Conservation (phyloP, 2,797 vertebrate genomes). For the Knipowitschia caucasica region DNA sequence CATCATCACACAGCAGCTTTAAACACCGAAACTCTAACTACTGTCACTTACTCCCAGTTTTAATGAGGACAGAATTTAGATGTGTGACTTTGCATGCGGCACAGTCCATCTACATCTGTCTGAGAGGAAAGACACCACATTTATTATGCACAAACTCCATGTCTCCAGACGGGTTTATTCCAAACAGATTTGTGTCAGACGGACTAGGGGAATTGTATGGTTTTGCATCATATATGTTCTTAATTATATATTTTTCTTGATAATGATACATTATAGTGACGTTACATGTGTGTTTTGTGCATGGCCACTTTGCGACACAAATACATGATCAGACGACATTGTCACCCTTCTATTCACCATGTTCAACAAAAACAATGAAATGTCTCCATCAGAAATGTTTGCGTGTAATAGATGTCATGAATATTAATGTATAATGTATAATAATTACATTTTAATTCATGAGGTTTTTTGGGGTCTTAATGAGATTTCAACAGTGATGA, state of each 20-base stretch:
- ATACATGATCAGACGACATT: too few relatives aligned
- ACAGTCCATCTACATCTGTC: slow-evolving; percentile 8
- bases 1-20: slow-evolving; percentile 10
- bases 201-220: background rate
- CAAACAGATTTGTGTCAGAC: background rate
- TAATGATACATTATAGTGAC: background rate
- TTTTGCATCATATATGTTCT: background rate
- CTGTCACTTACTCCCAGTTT: slow-evolving; percentile 28
- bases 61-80: slow-evolving; percentile 34
- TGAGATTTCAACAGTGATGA: background rate
- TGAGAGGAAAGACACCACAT: background rate
- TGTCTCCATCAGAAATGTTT: too few relatives aligned
- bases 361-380: too few relatives aligned
- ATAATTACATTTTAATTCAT: background rate
- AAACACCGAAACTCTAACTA: slow-evolving; percentile 26
- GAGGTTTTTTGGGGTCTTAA: background rate
- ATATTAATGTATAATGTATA: background rate
- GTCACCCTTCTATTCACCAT: too few relatives aligned
- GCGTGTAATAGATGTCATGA: too few relatives aligned
- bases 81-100: slow-evolving; percentile 20
- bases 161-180: slow-evolving; percentile 1
- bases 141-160: slow-evolving; percentile 1
- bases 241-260: background rate
- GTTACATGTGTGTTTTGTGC: slow-evolving; percentile 9
- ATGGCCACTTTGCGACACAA: too few relatives aligned